These are phyloP conservation scores for Microctonus aethiopoides DNA, from an alignment of 2,888 invertebrate genomes.

Conservation along the genomic window DNA sequence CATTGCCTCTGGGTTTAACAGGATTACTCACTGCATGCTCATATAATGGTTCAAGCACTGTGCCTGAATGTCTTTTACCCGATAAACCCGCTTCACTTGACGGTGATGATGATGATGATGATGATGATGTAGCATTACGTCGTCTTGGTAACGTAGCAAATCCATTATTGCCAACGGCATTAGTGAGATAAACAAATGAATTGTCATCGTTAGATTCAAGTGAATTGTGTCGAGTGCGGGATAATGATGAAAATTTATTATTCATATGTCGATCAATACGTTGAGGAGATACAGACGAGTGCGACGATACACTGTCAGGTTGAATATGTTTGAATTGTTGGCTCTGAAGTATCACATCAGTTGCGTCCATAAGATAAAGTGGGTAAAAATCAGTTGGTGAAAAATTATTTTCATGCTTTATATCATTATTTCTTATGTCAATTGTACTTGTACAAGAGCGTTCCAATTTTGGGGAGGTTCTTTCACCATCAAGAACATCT, in stretches of 20 bases:
- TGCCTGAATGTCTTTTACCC: slow-evolving; percentile 57
- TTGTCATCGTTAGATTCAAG: slow-evolving; percentile 49
- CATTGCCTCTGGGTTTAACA: slow-evolving; percentile 53
- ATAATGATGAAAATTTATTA: slow-evolving; percentile 22
- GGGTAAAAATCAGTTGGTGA: slow-evolving; percentile 23
- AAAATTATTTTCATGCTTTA: slow-evolving; percentile 12
- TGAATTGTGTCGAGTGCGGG: slow-evolving; percentile 52
- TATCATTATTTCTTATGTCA: slow-evolving; percentile 45
- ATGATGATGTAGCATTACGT: slow-evolving; percentile 41
- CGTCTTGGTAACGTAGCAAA: slow-evolving; percentile 59
- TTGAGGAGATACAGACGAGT: slow-evolving; percentile 1
- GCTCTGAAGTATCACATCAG: slow-evolving; percentile 54
- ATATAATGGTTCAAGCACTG: slow-evolving; percentile 65
- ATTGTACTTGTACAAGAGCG: slow-evolving; percentile 49
- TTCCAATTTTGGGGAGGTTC: slow-evolving; percentile 39
- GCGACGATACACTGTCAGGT: slow-evolving; percentile 24
- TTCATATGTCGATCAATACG: slow-evolving; percentile 16
- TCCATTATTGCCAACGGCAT: slow-evolving; percentile 24
- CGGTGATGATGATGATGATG: slow-evolving; percentile 14
- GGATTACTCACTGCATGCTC: slow-evolving; percentile 67
- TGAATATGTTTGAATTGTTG: slow-evolving; percentile 45
- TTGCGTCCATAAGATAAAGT: slow-evolving; percentile 55
- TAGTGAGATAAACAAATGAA: slow-evolving; percentile 21
- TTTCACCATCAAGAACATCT: slow-evolving; percentile 54
- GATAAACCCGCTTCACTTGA: slow-evolving; percentile 41